Conservation (phyloP, 1,140 invertebrate genomes). For the Agrypnia vestita region DNA sequence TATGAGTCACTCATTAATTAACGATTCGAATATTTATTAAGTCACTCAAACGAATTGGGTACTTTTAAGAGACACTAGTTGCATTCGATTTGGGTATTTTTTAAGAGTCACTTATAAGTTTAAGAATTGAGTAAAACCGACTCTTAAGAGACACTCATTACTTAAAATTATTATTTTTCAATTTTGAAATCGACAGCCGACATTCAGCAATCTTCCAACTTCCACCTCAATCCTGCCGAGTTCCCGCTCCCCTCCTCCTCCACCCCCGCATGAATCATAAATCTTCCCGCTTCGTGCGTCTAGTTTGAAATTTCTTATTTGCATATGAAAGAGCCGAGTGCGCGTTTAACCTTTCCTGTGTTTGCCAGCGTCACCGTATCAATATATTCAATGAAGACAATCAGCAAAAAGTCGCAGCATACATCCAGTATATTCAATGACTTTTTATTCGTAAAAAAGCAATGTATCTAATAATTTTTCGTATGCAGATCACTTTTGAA, state of each 20-base stretch:
- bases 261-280: slow-evolving; percentile 2
- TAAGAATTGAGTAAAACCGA: too few species aligned
- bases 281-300: slow-evolving; percentile 28
- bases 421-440: too few species aligned
- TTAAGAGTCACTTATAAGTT: too few species aligned
- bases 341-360: slow-evolving; percentile 23
- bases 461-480: too few species aligned
- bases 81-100: too few species aligned
- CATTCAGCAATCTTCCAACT: not conserved
- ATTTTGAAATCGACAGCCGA: not conserved
- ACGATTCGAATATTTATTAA: too few species aligned
- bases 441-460: too few species aligned
- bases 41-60: too few species aligned
- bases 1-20: too few species aligned
- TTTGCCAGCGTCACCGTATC: slow-evolving; percentile 5
- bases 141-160: too few species aligned
- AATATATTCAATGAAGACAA: slow-evolving; percentile 22
- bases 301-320: slow-evolving; percentile 29
- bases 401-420: not conserved
- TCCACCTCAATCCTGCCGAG: slow-evolving; percentile 11
- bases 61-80: too few species aligned
- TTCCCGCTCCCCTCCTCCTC: not conserved
- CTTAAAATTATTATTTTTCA: not conserved
- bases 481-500: too few species aligned
- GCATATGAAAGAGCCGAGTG: slow-evolving; percentile 26